Conservation (phyloP, 2,113 vertebrate genomes). For the Oenanthe oenanthe region DNA sequence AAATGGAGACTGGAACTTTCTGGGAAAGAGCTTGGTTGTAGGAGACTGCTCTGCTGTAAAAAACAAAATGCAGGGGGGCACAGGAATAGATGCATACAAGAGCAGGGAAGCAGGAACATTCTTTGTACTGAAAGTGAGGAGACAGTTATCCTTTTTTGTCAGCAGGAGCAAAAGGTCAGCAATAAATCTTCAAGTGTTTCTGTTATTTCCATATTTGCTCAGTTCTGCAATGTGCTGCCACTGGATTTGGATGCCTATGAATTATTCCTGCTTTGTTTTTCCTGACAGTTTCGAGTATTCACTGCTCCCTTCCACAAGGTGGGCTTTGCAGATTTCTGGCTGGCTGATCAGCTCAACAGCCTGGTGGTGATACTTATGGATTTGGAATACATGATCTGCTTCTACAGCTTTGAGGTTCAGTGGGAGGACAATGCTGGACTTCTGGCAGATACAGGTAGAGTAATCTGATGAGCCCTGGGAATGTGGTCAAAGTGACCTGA, state of each 20-base stretch:
- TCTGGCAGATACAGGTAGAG: slow-evolving; percentile 78
- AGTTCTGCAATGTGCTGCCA: background rate
- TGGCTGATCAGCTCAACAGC: slow-evolving; percentile 98
- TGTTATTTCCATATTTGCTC: slow-evolving; percentile 26
- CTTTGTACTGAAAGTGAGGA: background rate
- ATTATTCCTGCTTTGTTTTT: slow-evolving; percentile 7
- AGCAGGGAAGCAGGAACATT: background rate
- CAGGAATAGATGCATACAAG: background rate
- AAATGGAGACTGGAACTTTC: background rate
- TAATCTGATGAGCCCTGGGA: background rate
- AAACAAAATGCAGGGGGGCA: background rate
- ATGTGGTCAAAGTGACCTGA: background rate
- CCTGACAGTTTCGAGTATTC: slow-evolving; percentile 91
- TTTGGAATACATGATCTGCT: slow-evolving; percentile 98
- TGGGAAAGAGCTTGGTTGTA: background rate
- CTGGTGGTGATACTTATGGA: slow-evolving; percentile 94
- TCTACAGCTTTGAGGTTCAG: slow-evolving; percentile 96
- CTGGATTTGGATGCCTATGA: background rate
- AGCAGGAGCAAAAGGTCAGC: background rate
- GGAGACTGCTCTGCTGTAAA: background rate
- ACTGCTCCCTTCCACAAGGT: slow-evolving; percentile 98
- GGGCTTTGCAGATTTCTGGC: slow-evolving; percentile 99
- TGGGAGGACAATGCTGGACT: slow-evolving; percentile 86
- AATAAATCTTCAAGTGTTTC: background rate
- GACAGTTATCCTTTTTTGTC: background rate